phyloP scores from a whole-genome alignment of 2,113 vertebrate genomes.

The Gila orcuttii region DNA sequence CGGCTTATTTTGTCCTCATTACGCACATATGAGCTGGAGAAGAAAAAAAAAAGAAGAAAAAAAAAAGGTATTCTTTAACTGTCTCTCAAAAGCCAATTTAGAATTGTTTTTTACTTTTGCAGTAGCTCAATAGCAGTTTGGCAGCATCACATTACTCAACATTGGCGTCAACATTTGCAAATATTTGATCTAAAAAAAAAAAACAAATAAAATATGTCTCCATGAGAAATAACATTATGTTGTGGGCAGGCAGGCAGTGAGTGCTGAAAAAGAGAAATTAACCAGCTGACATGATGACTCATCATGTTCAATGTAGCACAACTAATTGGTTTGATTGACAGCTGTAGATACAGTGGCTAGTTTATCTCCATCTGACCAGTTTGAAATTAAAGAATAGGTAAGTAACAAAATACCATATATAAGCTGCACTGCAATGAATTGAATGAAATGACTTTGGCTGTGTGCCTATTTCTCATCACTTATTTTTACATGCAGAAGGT shows the following conservation, averaged over 20 bases:
- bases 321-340: conserved; percentile 48
- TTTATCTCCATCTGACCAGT: conserved; percentile 56
- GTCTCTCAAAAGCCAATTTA: not conserved
- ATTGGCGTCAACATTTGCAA: not conserved
- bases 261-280: not conserved
- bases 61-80: not conserved
- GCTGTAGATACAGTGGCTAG: conserved; percentile 23
- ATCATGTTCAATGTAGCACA: conserved; percentile 16
- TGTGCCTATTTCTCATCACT: conserved; percentile 23
- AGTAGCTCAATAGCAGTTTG: not conserved
- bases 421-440: conserved; percentile 10
- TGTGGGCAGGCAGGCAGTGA: not conserved
- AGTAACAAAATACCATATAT: conserved; percentile 21
- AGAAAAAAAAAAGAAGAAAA: not conserved
- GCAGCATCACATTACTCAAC: not conserved
- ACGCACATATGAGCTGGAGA: not conserved
- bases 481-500: not conserved
- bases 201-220: not conserved
- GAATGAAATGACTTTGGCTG: conserved; percentile 16
- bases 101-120: not conserved
- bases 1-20: not conserved
- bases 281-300: conserved; percentile 47
- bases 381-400: conserved; percentile 34
- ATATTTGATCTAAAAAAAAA: not conserved
- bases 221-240: not conserved